Evolutionary conservation across 2,797 vertebrate species (phyloP).

Genomic region (Luscinia megarhynchos): DNA sequence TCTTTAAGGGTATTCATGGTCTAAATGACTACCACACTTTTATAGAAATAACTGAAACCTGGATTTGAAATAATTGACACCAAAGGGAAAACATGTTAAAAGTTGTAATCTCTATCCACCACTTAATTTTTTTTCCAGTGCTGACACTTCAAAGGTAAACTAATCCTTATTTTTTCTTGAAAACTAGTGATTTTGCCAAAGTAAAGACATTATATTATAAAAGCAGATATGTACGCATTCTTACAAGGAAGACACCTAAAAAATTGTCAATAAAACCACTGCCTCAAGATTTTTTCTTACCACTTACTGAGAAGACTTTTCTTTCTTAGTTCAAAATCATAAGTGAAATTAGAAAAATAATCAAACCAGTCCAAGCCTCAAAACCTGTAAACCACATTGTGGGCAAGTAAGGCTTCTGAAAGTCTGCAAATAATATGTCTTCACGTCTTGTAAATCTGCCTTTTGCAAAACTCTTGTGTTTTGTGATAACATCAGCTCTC

Average conservation of each 20-base stretch:
- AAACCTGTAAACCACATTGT: not conserved
- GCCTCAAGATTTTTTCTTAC: not conserved
- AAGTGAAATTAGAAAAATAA: not conserved
- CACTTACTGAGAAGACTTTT: not conserved
- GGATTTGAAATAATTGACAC: constrained; percentile 80
- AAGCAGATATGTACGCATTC: not conserved
- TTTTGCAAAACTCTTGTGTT: not conserved
- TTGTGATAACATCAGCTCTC: not conserved
- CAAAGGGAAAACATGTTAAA: constrained; percentile 76
- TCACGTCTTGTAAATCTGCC: not conserved
- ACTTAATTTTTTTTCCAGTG: constrained; percentile 39
- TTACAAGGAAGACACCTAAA: not conserved
- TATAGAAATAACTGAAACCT: constrained; percentile 72
- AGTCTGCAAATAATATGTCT: not conserved
- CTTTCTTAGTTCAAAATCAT: not conserved
- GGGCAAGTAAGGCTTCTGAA: not conserved
- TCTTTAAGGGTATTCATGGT: constrained; percentile 69
- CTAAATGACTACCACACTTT: constrained; percentile 72
- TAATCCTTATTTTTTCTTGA: constrained; percentile 53
- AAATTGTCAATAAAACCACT: not conserved
- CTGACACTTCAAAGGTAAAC: constrained; percentile 55
- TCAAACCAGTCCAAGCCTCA: not conserved
- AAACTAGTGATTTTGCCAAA: constrained; percentile 49
- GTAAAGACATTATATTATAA: not conserved
- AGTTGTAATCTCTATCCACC: constrained; percentile 56